Evolutionary conservation across 2,113 vertebrate species (phyloP).

Genomic region (Pseudonaja textilis): DNA sequence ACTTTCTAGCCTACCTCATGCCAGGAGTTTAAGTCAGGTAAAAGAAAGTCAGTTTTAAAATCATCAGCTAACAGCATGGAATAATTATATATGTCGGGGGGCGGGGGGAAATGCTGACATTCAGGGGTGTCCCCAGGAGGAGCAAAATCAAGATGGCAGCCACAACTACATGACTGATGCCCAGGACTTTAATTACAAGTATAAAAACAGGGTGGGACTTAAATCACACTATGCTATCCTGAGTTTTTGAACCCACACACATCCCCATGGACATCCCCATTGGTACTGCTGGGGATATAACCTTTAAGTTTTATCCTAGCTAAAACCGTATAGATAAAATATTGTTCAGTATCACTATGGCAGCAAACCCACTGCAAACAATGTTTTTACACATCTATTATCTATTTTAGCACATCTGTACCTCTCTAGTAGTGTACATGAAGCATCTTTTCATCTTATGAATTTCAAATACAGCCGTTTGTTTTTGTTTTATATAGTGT

Average conservation of each 20-base stretch:
- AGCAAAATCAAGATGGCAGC: background rate
- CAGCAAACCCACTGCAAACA: background rate
- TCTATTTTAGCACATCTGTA: background rate
- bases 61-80: background rate
- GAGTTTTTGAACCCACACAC: background rate
- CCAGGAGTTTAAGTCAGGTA: constrained; percentile 2
- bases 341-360: background rate
- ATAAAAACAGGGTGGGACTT: background rate
- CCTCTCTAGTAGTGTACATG: background rate
- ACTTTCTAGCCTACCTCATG: background rate
- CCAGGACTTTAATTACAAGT: background rate
- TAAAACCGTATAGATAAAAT: background rate
- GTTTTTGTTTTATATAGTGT: background rate
- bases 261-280: background rate
- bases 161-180: background rate
- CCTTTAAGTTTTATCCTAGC: background rate
- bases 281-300: background rate
- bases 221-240: background rate
- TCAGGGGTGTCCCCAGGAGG: background rate
- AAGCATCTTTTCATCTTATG: background rate
- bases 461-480: background rate
- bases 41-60: background rate
- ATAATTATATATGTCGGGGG: background rate
- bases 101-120: background rate
- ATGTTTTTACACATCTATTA: background rate